These are phyloP conservation scores for Pangasianodon gigas DNA, from an alignment of 2,113 vertebrate species.

Conservation along the genomic window DNA sequence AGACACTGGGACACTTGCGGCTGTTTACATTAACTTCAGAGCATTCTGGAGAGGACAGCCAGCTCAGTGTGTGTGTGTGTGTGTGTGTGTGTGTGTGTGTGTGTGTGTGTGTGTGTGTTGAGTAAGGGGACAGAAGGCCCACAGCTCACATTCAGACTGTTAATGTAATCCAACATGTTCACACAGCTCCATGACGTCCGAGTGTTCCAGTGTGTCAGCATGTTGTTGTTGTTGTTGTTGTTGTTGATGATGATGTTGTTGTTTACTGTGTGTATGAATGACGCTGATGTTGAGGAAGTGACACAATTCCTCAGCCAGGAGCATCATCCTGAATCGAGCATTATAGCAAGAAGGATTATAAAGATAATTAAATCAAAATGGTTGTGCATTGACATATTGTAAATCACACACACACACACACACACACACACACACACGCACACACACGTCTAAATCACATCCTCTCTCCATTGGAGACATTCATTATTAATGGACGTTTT, in stretches of 20 bases:
- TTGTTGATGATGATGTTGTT: neutral
- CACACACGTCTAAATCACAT: slow-evolving; percentile 9
- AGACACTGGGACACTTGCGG: too few relatives aligned
- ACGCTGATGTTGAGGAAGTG: neutral
- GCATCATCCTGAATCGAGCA: neutral
- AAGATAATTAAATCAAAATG: neutral
- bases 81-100: slow-evolving; percentile 14
- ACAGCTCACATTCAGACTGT: slow-evolving; percentile 16
- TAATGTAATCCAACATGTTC: slow-evolving; percentile 32
- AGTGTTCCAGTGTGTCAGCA: slow-evolving; percentile 28
- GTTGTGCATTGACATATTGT: neutral
- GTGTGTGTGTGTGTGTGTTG: slow-evolving; percentile 28
- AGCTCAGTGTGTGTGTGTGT: neutral
- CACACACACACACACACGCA: neutral
- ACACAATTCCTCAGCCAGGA: neutral
- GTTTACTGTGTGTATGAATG: neutral
- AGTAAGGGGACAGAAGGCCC: slow-evolving; percentile 25
- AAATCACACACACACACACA: neutral
- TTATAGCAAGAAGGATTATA: neutral
- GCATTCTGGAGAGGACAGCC: too few relatives aligned
- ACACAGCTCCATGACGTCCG: slow-evolving; percentile 17
- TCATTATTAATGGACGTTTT: slow-evolving; percentile 28
- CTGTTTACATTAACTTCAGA: too few relatives aligned
- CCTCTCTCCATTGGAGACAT: slow-evolving; percentile 23
- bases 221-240: slow-evolving; percentile 25